These are phyloP conservation scores for Odocoileus virginianus DNA, from an alignment of 2,113 vertebrate genomes.

Conservation along the genomic window DNA sequence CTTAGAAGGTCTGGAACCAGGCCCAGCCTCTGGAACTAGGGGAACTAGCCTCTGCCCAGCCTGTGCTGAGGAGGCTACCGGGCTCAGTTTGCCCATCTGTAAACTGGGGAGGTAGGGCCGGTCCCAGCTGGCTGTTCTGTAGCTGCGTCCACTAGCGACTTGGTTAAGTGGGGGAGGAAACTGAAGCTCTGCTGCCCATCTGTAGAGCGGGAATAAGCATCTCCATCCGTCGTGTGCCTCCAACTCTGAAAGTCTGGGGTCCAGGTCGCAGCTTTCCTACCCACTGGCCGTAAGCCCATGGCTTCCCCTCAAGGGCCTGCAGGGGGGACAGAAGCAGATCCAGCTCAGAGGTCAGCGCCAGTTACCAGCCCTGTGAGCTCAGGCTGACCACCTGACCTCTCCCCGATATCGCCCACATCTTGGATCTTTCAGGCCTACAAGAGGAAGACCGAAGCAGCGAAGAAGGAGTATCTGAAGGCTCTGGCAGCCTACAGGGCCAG, in stretches of 20 bases:
- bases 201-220: background rate
- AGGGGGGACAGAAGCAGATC: background rate
- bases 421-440: constrained; percentile 93
- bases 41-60: background rate
- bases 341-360: background rate
- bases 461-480: constrained; percentile 99
- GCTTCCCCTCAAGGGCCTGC: background rate
- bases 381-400: background rate
- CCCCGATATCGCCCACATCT: background rate
- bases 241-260: background rate
- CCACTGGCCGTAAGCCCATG: background rate
- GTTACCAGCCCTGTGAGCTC: background rate
- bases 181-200: background rate
- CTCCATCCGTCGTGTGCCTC: background rate
- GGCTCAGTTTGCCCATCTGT: background rate
- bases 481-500: constrained; percentile 98
- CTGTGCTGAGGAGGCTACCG: background rate
- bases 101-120: background rate
- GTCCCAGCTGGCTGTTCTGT: background rate
- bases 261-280: background rate
- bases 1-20: background rate
- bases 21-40: background rate
- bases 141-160: background rate
- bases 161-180: background rate
- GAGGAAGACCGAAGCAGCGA: constrained; percentile 99